phyloP scores from a whole-genome alignment of 2,888 invertebrate genomes.

The Parnassius apollo region DNA sequence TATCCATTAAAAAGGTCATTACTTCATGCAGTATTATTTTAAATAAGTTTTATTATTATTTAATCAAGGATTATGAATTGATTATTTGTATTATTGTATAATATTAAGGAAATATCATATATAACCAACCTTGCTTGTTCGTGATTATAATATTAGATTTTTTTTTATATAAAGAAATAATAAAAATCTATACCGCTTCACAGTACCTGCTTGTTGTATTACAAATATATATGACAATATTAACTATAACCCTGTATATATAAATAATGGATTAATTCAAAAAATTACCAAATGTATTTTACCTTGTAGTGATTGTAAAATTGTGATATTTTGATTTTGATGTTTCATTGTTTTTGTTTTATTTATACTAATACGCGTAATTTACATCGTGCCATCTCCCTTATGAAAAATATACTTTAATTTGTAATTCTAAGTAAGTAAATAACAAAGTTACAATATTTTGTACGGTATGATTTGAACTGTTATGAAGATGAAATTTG shows the following conservation, averaged over 20 bases:
- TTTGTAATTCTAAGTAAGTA: constrained; percentile 10
- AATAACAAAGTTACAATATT: constrained; percentile 5
- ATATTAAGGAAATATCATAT: not conserved
- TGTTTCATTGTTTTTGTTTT: constrained; percentile 25
- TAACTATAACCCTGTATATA: constrained; percentile 32
- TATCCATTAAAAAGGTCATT: constrained; percentile 5
- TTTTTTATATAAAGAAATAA: not conserved
- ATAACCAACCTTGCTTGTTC: not conserved
- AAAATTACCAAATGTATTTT: constrained; percentile 12
- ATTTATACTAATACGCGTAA: constrained; percentile 6
- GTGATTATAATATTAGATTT: not conserved
- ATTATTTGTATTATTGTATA: not conserved
- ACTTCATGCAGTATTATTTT: constrained; percentile 14
- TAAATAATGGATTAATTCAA: constrained; percentile 11
- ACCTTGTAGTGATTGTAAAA: constrained; percentile 5
- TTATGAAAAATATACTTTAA: constrained; percentile 6
- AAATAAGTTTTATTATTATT: constrained; percentile 4
- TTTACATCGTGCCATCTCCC: constrained; percentile 18
- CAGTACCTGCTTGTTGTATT: constrained; percentile 68
- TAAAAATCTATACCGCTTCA: constrained; percentile 46
- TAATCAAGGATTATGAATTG: not conserved
- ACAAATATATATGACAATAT: constrained; percentile 59
- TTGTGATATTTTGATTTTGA: constrained; percentile 22
- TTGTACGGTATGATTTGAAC: constrained; percentile 1
- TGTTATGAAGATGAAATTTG: not conserved